Conservation (phyloP, 2,888 invertebrate species). For the Tachina lurida region DNA sequence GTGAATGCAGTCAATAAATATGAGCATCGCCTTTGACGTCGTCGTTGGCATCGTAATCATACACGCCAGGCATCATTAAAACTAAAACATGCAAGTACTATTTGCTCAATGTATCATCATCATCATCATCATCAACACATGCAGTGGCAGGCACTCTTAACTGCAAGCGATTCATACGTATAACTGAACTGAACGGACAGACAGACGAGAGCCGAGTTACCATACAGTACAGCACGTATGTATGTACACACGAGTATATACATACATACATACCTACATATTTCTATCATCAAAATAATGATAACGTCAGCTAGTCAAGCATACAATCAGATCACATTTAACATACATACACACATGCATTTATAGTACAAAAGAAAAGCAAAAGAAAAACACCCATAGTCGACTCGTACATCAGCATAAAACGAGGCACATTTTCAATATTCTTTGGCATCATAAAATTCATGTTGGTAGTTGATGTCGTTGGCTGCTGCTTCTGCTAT, state of each 20-base stretch:
- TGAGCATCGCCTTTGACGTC: constrained; percentile 45
- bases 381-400: constrained; percentile 28
- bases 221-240: not conserved
- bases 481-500: constrained; percentile 39
- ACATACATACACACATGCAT: constrained; percentile 6
- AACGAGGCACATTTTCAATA: constrained; percentile 50
- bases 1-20: constrained; percentile 53
- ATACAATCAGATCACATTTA: constrained; percentile 56
- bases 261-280: constrained; percentile 2
- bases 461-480: constrained; percentile 38
- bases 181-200: not conserved
- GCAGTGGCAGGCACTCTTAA: constrained; percentile 43
- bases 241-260: not conserved
- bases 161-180: constrained; percentile 38
- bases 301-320: constrained; percentile 67
- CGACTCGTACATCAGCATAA: constrained; percentile 27
- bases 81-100: constrained; percentile 55
- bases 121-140: constrained; percentile 39
- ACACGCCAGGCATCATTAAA: constrained; percentile 49
- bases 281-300: constrained; percentile 63
- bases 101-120: constrained; percentile 58
- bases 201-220: not conserved
- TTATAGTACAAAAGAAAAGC: not conserved
- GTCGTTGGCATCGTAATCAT: constrained; percentile 49
- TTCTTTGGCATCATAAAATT: constrained; percentile 55